Evolutionary conservation across 2,797 vertebrate genomes (phyloP).

Genomic region (Bucorvus abyssinicus): DNA sequence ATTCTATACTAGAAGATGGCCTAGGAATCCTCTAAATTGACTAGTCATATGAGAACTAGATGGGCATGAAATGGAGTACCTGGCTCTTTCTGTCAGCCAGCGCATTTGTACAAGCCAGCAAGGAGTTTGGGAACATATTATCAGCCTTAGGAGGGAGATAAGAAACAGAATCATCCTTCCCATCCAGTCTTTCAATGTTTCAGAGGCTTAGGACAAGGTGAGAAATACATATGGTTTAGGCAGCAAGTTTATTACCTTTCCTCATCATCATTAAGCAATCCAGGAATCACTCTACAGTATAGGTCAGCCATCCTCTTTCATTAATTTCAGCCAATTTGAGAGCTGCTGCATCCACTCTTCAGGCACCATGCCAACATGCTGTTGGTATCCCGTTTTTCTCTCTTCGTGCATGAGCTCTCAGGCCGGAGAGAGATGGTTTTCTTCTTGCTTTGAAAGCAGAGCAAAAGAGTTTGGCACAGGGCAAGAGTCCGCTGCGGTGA

Average conservation of each 20-base stretch:
- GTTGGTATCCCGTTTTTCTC: background rate
- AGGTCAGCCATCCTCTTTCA: constrained; percentile 1
- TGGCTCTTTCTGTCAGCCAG: background rate
- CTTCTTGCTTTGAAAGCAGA: background rate
- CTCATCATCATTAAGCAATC: background rate
- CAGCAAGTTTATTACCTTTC: constrained; percentile 16
- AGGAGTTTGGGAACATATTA: background rate
- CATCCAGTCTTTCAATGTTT: background rate
- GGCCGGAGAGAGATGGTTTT: background rate
- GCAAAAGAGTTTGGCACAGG: background rate
- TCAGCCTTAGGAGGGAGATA: background rate
- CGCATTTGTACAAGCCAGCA: background rate
- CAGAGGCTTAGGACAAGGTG: background rate
- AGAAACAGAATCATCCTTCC: background rate
- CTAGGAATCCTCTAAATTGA: background rate
- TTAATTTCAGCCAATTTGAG: constrained; percentile 11
- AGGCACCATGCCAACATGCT: background rate
- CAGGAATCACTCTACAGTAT: background rate
- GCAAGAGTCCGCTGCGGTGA: background rate
- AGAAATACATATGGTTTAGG: background rate
- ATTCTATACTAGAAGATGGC: background rate
- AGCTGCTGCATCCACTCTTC: background rate
- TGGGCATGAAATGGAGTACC: background rate
- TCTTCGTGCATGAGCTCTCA: background rate
- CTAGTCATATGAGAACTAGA: background rate